Conservation (phyloP, 1,140 invertebrate genomes). For the Ridgeia piscesae region DNA sequence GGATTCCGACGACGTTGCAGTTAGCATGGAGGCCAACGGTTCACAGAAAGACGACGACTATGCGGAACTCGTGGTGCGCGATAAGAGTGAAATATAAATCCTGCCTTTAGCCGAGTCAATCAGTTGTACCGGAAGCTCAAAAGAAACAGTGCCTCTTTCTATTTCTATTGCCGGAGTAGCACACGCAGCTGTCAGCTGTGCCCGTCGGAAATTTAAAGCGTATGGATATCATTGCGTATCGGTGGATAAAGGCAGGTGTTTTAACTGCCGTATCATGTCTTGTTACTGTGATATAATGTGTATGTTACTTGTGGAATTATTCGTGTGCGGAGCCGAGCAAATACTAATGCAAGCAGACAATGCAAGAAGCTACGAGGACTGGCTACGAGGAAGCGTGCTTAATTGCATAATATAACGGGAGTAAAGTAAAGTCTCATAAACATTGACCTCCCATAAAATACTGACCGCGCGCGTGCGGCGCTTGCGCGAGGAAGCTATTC, state of each 20-base stretch:
- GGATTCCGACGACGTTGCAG: background rate
- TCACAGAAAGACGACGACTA: background rate
- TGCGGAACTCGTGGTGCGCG: background rate
- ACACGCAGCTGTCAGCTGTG: background rate
- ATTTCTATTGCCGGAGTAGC: background rate
- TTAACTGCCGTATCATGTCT: background rate
- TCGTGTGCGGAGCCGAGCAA: background rate
- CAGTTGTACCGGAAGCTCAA: background rate
- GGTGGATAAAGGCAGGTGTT: background rate
- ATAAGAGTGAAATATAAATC: background rate
- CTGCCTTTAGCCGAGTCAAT: background rate
- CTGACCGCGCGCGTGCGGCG: background rate
- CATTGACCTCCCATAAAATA: background rate
- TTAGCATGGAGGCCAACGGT: background rate
- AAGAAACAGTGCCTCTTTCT: background rate
- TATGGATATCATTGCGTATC: background rate
- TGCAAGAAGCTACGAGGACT: background rate
- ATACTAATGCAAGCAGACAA: background rate
- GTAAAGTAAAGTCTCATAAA: background rate
- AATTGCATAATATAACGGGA: background rate
- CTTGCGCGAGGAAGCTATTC: background rate
- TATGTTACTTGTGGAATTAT: too few relatives aligned
- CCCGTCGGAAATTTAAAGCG: background rate
- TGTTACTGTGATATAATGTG: background rate
- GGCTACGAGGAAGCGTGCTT: background rate